Evolutionary conservation across 2,888 invertebrate species (phyloP), one percentile per base, ranked within the genome.

Genomic region (Strigamia transsilvanica): DNA sequence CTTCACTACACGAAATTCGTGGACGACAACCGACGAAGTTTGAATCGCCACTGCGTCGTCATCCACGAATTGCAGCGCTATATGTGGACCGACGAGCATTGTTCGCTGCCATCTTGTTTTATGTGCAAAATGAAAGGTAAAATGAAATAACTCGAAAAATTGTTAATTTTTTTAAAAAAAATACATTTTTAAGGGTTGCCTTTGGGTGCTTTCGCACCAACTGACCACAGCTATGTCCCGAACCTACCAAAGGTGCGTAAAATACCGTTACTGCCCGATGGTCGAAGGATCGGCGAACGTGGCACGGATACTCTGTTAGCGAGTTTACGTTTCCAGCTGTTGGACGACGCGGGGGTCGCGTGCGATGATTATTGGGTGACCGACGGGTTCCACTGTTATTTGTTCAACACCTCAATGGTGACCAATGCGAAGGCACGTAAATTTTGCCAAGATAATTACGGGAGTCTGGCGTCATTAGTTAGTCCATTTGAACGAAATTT

Each of bases 11-110:
- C 41, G 21, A 21, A 42, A 3, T 80, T 80, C 10, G 51, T 41
- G 10, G 80, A 80, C n/a, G 21, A 80, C 46, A 51, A 4, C 23
- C 23, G 23, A 6, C 51, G 80, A 0, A n/a, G 15, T 27, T 2
- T 80, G 80, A 32, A 51, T n/a, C 18, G 32, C 4, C 56, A 80
- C 15, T 80, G 80, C 51, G 80, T 80, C 13, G 80, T 80, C 18
- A 27, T 51, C 18, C 80, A 80, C 51, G 80, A 42, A 51, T 21
- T 80, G 41, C 80, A 80, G 21, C 46, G 51, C 12, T 80, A 51
- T 51, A n/a, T 41, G 32, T 80, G 80, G 80, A 51, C 51, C 27
- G 80, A 80, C 32, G 80, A 80, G 18, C n/a, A 42, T 21, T 80
- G 80, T n/a, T 23, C 80, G 10, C 13, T 23, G 15, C 46, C 80